Evolutionary conservation across 2,797 vertebrate species (phyloP).

Genomic region (Parauchenoglanis ngamensis): DNA sequence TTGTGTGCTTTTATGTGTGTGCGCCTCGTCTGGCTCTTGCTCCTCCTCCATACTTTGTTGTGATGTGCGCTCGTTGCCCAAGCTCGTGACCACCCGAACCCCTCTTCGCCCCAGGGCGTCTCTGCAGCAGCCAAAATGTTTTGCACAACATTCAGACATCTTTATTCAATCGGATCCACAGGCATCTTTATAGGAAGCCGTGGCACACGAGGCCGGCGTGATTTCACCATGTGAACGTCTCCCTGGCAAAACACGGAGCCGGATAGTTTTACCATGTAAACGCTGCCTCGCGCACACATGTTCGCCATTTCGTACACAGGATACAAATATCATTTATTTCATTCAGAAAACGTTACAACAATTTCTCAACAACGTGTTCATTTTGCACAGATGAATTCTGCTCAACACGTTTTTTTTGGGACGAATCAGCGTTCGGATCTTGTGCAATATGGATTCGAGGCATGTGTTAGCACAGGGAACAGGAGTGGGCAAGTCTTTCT

Average conservation of each 20-base stretch:
- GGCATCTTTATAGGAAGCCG: conserved; percentile 44
- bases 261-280: conserved; percentile 47
- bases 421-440: neutral
- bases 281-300: conserved; percentile 31
- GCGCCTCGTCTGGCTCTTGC: conserved; percentile 50
- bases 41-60: conserved; percentile 13
- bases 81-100: conserved; percentile 50
- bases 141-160: conserved; percentile 53
- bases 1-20: conserved; percentile 4
- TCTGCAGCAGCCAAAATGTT: conserved; percentile 49
- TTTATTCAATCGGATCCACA: conserved; percentile 56
- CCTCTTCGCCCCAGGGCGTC: conserved; percentile 45
- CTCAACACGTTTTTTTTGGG: neutral
- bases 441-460: conserved; percentile 29
- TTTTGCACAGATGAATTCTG: neutral
- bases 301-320: conserved; percentile 29
- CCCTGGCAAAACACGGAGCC: conserved; percentile 46
- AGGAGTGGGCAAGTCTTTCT: conserved; percentile 38
- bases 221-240: conserved; percentile 51
- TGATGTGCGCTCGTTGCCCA: conserved; percentile 43
- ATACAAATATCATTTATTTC: conserved; percentile 41
- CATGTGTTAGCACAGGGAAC: conserved; percentile 25
- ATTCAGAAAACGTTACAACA: conserved; percentile 18
- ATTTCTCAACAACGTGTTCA: neutral
- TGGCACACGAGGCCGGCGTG: conserved; percentile 46